Evolutionary conservation across 1,140 invertebrate species (phyloP).

Genomic region (Pseudomyrmex pallidus): DNA sequence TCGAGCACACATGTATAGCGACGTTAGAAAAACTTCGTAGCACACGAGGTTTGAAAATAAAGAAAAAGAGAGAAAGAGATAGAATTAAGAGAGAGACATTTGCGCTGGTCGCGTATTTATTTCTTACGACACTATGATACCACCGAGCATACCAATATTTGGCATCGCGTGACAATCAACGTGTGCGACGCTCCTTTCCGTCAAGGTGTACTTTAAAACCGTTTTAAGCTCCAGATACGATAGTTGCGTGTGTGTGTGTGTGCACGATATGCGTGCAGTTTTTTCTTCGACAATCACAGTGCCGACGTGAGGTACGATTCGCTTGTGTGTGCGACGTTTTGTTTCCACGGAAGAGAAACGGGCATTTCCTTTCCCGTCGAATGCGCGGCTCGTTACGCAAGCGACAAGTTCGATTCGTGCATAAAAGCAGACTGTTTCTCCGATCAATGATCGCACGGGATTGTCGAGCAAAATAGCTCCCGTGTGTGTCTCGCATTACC

Average conservation of each 20-base stretch:
- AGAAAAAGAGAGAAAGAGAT: too few species aligned
- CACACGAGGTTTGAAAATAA: neutral
- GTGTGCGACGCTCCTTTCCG: neutral
- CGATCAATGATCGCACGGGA: conserved; percentile 14
- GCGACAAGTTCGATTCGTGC: conserved; percentile 10
- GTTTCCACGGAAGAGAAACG: conserved; percentile 38
- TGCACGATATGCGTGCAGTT: neutral
- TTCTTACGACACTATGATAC: conserved; percentile 52
- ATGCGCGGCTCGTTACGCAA: conserved; percentile 25
- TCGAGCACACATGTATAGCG: conserved; percentile 5
- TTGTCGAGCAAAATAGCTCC: conserved; percentile 6
- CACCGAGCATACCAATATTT: conserved; percentile 34
- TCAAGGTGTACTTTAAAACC: conserved; percentile 4
- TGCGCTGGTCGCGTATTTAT: conserved; percentile 48
- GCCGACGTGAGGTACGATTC: conserved; percentile 44
- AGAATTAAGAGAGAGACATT: neutral
- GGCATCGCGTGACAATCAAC: conserved; percentile 30
- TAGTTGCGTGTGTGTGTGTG: conserved; percentile 36
- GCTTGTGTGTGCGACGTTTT: conserved; percentile 19
- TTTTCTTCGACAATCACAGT: conserved; percentile 65
- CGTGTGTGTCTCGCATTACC: neutral
- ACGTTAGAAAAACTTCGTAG: conserved; percentile 19
- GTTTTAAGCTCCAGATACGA: conserved; percentile 21
- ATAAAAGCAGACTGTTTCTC: neutral
- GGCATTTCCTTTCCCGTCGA: conserved; percentile 2